Base-by-base conservation (phyloP, 2,888 invertebrate genomes). In the Tineola bisselliella region DNA sequence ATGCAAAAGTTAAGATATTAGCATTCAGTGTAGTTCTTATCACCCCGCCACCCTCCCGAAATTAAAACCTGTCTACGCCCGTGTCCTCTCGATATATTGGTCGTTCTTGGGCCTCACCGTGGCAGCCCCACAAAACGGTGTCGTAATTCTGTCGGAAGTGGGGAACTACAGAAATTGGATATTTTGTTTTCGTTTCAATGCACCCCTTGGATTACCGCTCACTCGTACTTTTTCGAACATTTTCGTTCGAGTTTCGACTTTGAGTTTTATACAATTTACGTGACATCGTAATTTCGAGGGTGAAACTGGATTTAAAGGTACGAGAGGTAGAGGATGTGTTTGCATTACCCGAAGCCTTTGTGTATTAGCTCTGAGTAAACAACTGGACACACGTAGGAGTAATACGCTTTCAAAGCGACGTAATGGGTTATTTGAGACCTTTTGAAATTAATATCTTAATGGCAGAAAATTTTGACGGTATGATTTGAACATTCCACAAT, bases 71-170 rank as follows among this genome's bases (percentile, higher is more conserved):
- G 6, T 48, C 13, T 17, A 15, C 48, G 48, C 15, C 48, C 15
- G 15, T 13, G n/a, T n/a, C n/a, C n/a, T n/a, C n/a, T n/a, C n/a
- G n/a, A n/a, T n/a, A n/a, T 48, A 48, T 48, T 48, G 48, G 48
- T 48, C 48, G 48, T 48, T 48, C 48, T 48, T 6, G 5, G 48
- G 15, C 48, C 48, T 13, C 48, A 6, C 48, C 18, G 33, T 25
- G 8, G 31, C 59, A 12, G 5, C 30, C n/a, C 59, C 59, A 13
- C 59, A 33, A 8, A 18, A 18, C 8, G 33, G 15, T 31, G 38
- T 75, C 75, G 81, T 83, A 81, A 84, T 83, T 80, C 77, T 80
- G 72, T 81, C 81, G 81, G 81, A 83, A 81, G 78, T 81, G 81
- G 81, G 82, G 81, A 77, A 76, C 76, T 78, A 74, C 75, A 75